Conservation (phyloP, 2,797 vertebrate genomes). For the Myripristis jacobus region DNA sequence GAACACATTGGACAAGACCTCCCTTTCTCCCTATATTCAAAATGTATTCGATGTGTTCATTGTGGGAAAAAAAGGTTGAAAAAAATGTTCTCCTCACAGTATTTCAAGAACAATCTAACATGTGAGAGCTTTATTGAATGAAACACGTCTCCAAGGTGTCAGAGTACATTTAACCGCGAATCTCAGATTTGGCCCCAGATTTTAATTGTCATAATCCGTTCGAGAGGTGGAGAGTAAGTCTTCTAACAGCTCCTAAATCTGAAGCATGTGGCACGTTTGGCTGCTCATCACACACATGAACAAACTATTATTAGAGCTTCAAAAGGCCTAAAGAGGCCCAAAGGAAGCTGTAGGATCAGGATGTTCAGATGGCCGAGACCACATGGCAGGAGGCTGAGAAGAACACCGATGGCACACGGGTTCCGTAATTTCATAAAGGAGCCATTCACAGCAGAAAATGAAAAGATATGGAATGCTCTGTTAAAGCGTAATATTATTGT, state of each 20-base stretch:
- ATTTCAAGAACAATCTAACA: too few species aligned
- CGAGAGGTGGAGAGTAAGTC: neutral
- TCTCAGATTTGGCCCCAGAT: neutral
- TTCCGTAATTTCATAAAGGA: too few species aligned
- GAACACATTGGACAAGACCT: too few species aligned
- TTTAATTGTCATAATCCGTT: neutral
- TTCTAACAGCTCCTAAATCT: neutral
- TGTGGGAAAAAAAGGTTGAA: too few species aligned
- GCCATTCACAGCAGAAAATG: neutral
- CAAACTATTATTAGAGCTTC: conserved; percentile 1
- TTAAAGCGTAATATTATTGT: too few species aligned
- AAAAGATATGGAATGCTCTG: too few species aligned
- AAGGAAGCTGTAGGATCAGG: neutral
- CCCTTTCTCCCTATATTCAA: too few species aligned
- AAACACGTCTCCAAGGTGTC: neutral
- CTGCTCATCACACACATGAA: neutral
- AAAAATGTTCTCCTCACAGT: too few species aligned
- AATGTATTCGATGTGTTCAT: too few species aligned
- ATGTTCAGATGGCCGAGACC: neutral
- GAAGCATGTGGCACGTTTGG: conserved; percentile 5
- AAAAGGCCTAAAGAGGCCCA: neutral
- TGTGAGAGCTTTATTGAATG: too few species aligned
- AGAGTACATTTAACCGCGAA: neutral
- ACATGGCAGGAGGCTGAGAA: too few species aligned
- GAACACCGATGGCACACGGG: too few species aligned